These are phyloP conservation scores for Sciurus vulgaris DNA, from an alignment of 2,797 vertebrate species.

Conservation along the genomic window DNA sequence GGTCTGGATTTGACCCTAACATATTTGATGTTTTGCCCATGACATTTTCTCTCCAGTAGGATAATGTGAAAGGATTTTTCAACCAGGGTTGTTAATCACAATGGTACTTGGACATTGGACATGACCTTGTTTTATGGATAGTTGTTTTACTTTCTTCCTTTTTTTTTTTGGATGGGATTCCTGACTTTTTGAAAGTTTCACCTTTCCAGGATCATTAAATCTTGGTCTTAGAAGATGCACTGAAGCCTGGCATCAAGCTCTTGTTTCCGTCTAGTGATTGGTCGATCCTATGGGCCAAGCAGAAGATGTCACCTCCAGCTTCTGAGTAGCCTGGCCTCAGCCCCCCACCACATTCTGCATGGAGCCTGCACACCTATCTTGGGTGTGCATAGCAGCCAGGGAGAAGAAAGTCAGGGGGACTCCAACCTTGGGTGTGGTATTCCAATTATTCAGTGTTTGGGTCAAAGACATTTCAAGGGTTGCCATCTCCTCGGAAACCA, in stretches of 20 bases:
- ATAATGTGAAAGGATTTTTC: neutral
- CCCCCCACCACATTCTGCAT: neutral
- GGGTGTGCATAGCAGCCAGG: neutral
- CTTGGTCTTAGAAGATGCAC: neutral
- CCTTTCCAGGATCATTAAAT: neutral
- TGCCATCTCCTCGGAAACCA: neutral
- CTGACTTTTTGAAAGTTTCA: neutral
- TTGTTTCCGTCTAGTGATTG: neutral
- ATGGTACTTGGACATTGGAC: no score
- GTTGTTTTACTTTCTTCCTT: neutral
- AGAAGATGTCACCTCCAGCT: fast-evolving
- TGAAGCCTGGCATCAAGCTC: neutral
- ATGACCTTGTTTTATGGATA: neutral
- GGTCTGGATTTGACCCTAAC: neutral
- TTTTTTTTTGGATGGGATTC: neutral
- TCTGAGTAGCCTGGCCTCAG: fast-evolving
- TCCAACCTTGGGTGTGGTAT: neutral
- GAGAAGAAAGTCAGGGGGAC: neutral
- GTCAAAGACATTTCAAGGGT: neutral
- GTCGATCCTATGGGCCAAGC: neutral
- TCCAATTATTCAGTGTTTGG: neutral
- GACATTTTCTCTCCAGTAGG: neutral
- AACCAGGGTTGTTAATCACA: neutral
- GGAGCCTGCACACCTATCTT: neutral
- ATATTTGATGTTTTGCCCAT: no score